Evolutionary conservation across 1,140 invertebrate species (phyloP), one percentile per base, ranked within the genome.

Genomic region (Anoplophora glabripennis): DNA sequence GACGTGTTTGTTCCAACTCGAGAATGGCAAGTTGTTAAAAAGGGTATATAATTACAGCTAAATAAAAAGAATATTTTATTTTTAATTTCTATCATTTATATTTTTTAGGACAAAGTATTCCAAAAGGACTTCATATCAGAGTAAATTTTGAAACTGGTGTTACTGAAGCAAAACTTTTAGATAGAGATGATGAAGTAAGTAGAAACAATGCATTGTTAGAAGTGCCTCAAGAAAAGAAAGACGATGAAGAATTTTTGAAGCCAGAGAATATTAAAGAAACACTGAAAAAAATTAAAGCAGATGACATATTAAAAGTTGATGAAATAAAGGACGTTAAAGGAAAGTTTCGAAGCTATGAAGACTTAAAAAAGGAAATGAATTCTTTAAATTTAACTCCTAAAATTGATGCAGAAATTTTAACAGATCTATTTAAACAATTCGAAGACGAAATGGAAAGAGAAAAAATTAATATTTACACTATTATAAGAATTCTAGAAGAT

Each of bases 121-220:
- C 89, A 7, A 71, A 77, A 53, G 89, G 89, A 4, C 71, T 92
- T 1, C 89, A 92, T 75, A 79, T 90, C 3, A 76, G 89, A 37
- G 79, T 91, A 52, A 88, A 92, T 78, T 76, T 92, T 11, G 66
- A 86, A 71, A 91, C 87, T 18, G 88, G 88, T 9, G 64, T 81
- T 54, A 86, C 80, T 46, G 87, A 92, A 72, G 89, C 88, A 0
- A 92, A 90, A 76, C 72, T 91, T 40, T 69, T 89, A 61, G 83
- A 87, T 33, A 70, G 77, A 1, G 68, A 76, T 12, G 65, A 75
- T 18, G 66, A 68, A 12, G 40, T 64, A 59, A 11, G 74, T 70
- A 52, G 63, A 68, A 49, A 67, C 57, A 44, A 17, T 59, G 56
- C 42, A 42, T 59, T 70, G 28, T 58, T 68, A 17, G 59, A 62